Percentiles rank a stretch among this genome's conserved stretches.
Conservation (phyloP, 2,888 invertebrate species). For the Sphaerophoria taeniata region DNA sequence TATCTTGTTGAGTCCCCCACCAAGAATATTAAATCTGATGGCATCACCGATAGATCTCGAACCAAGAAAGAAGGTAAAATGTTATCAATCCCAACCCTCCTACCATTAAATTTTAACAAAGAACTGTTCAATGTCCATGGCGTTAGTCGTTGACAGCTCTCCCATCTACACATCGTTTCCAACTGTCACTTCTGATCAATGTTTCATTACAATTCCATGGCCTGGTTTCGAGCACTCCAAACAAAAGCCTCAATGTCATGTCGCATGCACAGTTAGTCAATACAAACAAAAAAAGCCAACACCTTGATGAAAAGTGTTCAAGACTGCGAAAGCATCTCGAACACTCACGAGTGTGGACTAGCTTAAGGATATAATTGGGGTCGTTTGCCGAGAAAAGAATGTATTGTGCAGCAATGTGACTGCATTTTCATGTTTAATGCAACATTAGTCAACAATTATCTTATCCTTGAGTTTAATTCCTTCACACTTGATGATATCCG, state of each 20-base stretch:
- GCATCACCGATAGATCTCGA: no score
- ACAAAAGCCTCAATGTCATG: not conserved
- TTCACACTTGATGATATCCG: slow-evolving; percentile 59
- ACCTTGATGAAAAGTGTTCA: slow-evolving; percentile 49
- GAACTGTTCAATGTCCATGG: not conserved
- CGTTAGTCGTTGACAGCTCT: slow-evolving; percentile 1
- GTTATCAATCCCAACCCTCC: no score
- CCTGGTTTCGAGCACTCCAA: slow-evolving; percentile 21
- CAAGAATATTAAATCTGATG: no score
- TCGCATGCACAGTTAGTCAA: not conserved
- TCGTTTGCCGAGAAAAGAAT: not conserved
- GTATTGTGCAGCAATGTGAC: not conserved
- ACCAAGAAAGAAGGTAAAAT: no score
- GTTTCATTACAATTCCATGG: slow-evolving; percentile 33
- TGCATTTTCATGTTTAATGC: slow-evolving; percentile 17
- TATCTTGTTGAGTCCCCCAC: no score
- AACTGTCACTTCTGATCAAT: slow-evolving; percentile 55
- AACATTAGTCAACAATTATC: slow-evolving; percentile 13
- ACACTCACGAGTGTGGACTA: not conserved
- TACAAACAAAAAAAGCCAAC: slow-evolving; percentile 13
- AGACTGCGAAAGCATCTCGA: slow-evolving; percentile 35
- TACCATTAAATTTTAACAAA: no score
- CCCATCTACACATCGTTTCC: not conserved
- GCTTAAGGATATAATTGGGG: not conserved
- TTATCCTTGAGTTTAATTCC: slow-evolving; percentile 50